Conservation (phyloP, 37 sponge, comb jelly and placozoan species). For the Dysidea cf. avara region DNA sequence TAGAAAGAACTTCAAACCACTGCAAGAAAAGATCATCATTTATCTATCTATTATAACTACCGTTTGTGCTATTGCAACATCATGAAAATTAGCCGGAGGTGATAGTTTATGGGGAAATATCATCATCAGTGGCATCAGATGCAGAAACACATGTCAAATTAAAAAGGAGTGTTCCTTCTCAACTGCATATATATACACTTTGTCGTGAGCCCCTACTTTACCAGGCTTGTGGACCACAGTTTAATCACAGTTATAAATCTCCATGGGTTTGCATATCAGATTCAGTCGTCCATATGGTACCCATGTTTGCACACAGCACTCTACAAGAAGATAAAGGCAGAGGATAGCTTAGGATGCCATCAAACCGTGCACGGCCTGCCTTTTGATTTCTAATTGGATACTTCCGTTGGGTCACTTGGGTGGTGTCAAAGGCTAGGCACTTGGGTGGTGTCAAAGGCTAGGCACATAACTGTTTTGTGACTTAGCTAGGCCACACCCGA, state of each 20-base stretch:
- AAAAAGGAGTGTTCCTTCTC: no score
- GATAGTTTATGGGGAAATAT: no score
- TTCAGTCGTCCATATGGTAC: slow-evolving; percentile 25
- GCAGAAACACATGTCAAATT: no score
- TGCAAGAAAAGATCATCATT: no score
- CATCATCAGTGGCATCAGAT: no score
- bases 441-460: neutral
- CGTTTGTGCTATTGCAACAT: no score
- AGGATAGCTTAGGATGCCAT: slow-evolving; percentile 40
- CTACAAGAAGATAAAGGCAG: slow-evolving; percentile 36
- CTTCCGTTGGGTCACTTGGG: neutral
- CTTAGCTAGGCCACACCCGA: neutral
- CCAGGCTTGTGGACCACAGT: slow-evolving; percentile 36
- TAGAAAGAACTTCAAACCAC: no score
- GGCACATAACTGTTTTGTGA: neutral
- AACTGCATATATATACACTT: no score
- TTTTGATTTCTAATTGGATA: slow-evolving; percentile 6
- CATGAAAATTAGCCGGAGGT: no score
- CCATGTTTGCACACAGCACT: slow-evolving; percentile 17
- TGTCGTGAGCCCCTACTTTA: slow-evolving; percentile 15
- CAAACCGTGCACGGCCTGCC: slow-evolving; percentile 44
- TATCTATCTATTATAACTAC: no score
- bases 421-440: no score
- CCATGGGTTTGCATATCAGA: slow-evolving; percentile 30
- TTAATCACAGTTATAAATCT: slow-evolving; percentile 40